Conservation (phyloP, 2,888 invertebrate species). For the Pachydiplax longipennis region DNA sequence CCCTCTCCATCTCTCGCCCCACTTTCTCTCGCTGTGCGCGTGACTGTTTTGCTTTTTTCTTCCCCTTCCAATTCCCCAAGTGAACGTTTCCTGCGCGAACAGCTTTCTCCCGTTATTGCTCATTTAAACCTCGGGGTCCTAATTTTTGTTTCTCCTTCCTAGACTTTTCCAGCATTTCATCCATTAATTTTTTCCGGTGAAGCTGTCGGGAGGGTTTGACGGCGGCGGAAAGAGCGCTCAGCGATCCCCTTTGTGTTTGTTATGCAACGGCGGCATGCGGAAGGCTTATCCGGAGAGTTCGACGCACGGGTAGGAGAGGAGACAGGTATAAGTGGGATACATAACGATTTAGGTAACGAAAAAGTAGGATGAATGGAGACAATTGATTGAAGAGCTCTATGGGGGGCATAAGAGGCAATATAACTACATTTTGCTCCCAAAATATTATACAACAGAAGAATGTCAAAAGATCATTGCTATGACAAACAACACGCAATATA, state of each 20-base stretch:
- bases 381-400: too few relatives aligned
- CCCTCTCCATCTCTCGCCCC: not conserved
- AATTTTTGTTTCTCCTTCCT: not conserved
- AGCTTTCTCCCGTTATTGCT: not conserved
- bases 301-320: not conserved
- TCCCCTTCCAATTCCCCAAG: not conserved
- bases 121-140: not conserved
- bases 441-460: too few relatives aligned
- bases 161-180: not conserved
- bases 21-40: slow-evolving; percentile 14
- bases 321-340: not conserved
- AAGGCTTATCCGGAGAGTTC: too few relatives aligned
- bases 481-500: too few relatives aligned
- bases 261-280: not conserved
- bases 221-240: not conserved
- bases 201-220: not conserved
- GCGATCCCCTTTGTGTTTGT: not conserved
- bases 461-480: too few relatives aligned
- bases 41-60: not conserved
- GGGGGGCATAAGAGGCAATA: too few relatives aligned
- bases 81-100: not conserved
- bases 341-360: too few relatives aligned
- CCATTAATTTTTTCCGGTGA: not conserved
- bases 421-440: too few relatives aligned
- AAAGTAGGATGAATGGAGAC: too few relatives aligned